These are phyloP conservation scores for Harpegnathos saltator DNA, from an alignment of 1,140 invertebrate species.

Conservation along the genomic window DNA sequence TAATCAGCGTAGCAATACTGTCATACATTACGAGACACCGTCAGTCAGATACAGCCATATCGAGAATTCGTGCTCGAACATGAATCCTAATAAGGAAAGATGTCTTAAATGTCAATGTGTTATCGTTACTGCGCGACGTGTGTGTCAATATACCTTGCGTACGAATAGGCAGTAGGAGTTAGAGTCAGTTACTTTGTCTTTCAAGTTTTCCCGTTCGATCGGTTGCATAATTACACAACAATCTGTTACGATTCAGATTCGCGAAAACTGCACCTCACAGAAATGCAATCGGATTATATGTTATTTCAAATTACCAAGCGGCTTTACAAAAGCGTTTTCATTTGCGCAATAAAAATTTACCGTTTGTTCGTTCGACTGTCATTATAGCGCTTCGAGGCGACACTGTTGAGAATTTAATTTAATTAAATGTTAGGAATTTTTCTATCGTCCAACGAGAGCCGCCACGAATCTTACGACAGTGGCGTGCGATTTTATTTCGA, in stretches of 20 bases:
- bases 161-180: constrained; percentile 11
- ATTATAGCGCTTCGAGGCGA: no score
- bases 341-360: constrained; percentile 1
- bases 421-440: no score
- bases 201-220: constrained; percentile 7
- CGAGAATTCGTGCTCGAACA: not conserved
- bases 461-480: no score
- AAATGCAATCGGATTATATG: not conserved
- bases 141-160: constrained; percentile 9
- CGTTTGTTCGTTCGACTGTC: no score
- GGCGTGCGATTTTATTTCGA: not conserved
- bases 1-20: constrained; percentile 27
- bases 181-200: constrained; percentile 5
- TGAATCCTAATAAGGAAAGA: not conserved
- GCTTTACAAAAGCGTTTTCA: no score
- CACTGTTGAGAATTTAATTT: no score
- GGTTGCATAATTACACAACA: not conserved
- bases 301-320: no score
- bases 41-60: not conserved
- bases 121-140: constrained; percentile 19
- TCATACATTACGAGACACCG: constrained; percentile 20
- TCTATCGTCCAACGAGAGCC: no score
- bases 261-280: not conserved
- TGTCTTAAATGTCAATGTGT: constrained; percentile 22
- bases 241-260: not conserved